Evolutionary conservation across 2,797 vertebrate genomes (phyloP).

Genomic region (Tympanoctomys barrerae): DNA sequence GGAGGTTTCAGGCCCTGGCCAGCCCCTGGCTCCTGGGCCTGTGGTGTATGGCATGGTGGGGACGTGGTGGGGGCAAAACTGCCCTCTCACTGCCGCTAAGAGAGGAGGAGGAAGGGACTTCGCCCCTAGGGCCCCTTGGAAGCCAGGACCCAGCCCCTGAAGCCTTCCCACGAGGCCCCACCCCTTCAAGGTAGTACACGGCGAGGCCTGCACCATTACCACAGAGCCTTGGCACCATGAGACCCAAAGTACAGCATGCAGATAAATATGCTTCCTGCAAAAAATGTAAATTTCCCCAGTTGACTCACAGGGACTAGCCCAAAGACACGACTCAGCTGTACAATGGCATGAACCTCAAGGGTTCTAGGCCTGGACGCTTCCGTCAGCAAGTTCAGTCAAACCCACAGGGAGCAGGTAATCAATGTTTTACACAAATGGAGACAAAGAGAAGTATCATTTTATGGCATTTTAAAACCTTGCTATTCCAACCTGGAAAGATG

Average conservation of each 20-base stretch:
- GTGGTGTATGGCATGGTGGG: not conserved
- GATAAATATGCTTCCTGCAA: not conserved
- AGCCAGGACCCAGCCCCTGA: not conserved
- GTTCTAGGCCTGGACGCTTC: not conserved
- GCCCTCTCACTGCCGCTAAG: not conserved
- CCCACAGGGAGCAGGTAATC: not conserved
- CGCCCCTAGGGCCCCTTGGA: not conserved
- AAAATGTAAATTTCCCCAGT: not conserved
- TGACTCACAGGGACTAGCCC: not conserved
- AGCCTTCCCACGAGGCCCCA: not conserved
- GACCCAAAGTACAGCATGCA: not conserved
- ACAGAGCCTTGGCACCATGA: not conserved
- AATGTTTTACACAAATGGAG: not conserved
- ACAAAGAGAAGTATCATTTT: not conserved
- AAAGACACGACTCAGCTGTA: not conserved
- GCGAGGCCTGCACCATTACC: not conserved
- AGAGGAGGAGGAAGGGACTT: not conserved
- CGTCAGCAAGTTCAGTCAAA: not conserved
- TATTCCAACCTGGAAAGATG: not conserved
- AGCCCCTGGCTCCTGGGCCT: not conserved
- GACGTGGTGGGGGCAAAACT: not conserved
- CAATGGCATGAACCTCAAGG: not conserved
- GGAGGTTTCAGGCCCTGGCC: not conserved
- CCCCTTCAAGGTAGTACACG: not conserved
- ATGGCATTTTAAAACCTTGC: not conserved